phyloP scores from a whole-genome alignment of 1,140 invertebrate species.

The Himalopsyche phryganea region DNA sequence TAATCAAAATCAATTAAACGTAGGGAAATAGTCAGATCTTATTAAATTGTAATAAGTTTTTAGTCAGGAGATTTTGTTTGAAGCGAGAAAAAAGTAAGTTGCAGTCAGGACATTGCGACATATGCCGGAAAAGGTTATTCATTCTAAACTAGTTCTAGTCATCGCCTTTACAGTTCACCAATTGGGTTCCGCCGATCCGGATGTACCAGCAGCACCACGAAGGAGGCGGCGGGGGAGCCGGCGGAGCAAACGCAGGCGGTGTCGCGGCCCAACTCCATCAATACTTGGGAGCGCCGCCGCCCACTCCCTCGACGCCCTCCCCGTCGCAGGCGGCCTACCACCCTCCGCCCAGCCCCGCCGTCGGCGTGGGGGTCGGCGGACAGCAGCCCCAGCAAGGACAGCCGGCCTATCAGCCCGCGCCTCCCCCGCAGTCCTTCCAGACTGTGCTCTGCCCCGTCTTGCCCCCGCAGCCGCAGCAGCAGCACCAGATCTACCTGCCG shows the following conservation, averaged over 20 bases:
- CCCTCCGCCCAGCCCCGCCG: conserved; percentile 24
- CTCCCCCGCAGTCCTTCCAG: conserved; percentile 41
- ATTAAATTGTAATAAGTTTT: too few relatives aligned
- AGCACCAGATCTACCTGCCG: conserved; percentile 24
- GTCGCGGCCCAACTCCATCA: conserved; percentile 33
- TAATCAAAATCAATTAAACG: too few relatives aligned
- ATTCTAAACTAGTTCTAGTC: too few relatives aligned
- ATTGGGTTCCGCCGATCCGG: conserved; percentile 38
- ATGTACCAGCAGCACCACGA: conserved; percentile 40
- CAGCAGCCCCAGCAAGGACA: conserved; percentile 39
- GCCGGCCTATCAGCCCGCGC: conserved; percentile 40
- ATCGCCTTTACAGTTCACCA: too few relatives aligned
- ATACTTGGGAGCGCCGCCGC: conserved; percentile 40
- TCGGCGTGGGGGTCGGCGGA: conserved; percentile 40
- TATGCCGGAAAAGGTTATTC: too few relatives aligned
- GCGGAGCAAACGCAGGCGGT: conserved; percentile 33
- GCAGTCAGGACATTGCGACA: too few relatives aligned
- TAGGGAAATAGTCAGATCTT: too few relatives aligned
- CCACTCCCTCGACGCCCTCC: conserved; percentile 46
- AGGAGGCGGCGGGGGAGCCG: conserved; percentile 37
- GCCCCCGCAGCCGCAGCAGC: conserved; percentile 17
- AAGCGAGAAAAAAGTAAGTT: too few relatives aligned
- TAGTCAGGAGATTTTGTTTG: too few relatives aligned
- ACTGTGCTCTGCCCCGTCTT: conserved; percentile 34
- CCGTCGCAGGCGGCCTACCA: conserved; percentile 37